Evolutionary conservation across 2,797 vertebrate species (phyloP).

Genomic region (Karalla daura): DNA sequence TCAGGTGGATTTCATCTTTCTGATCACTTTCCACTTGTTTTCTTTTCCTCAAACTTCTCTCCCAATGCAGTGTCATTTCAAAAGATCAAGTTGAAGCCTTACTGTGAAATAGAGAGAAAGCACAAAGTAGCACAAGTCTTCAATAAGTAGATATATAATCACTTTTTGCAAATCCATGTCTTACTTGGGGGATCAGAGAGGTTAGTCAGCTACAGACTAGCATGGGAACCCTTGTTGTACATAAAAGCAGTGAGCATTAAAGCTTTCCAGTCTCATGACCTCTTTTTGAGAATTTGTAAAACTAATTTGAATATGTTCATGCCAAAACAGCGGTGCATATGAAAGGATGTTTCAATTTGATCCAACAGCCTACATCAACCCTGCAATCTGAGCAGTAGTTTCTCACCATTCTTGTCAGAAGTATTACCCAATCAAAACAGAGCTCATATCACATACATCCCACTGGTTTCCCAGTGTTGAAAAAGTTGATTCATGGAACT

Average conservation of each 20-base stretch:
- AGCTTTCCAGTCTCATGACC: constrained; percentile 4
- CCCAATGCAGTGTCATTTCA: neutral
- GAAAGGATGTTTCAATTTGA: constrained; percentile 2
- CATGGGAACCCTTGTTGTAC: neutral
- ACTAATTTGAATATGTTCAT: constrained; percentile 30
- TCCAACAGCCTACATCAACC: constrained; percentile 3
- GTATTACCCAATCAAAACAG: neutral
- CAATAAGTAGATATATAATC: constrained; percentile 12
- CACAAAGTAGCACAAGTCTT: constrained; percentile 9
- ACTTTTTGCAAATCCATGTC: neutral
- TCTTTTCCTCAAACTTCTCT: constrained; percentile 25
- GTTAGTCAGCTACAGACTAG: neutral
- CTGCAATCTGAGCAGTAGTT: neutral
- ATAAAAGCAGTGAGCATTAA: constrained; percentile 1
- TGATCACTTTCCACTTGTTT: constrained; percentile 48
- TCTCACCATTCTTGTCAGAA: neutral
- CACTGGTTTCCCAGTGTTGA: neutral
- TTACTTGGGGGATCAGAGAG: neutral
- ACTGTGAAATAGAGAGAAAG: neutral
- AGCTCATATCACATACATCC: neutral
- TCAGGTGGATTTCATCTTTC: constrained; percentile 53
- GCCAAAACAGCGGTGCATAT: constrained; percentile 14
- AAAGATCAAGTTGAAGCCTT: neutral
- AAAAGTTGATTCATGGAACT: neutral
- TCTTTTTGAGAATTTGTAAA: neutral